phyloP scores from a whole-genome alignment of 2,113 vertebrate genomes.

The Perca fluviatilis region DNA sequence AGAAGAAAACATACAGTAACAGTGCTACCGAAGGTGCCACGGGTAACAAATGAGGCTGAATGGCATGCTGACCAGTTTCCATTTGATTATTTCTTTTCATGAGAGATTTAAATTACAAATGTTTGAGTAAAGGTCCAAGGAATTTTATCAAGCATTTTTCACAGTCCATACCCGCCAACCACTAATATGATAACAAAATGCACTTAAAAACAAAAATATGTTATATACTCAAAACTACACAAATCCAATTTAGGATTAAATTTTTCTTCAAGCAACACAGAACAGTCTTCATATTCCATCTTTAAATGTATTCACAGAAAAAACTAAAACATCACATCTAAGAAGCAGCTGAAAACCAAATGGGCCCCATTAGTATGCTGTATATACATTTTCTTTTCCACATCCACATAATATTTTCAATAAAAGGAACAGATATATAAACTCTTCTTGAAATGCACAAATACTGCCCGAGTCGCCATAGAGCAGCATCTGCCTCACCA shows the following conservation, averaged over 20 bases:
- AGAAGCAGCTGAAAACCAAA: constrained; percentile 10
- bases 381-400: neutral
- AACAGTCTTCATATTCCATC: neutral
- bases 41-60: neutral
- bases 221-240: neutral
- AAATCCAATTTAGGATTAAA: neutral
- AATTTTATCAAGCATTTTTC: neutral
- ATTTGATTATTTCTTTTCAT: neutral
- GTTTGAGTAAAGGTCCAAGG: neutral
- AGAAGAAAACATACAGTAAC: constrained; percentile 25
- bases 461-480: constrained; percentile 12
- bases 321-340: neutral
- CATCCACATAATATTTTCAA: neutral
- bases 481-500: constrained; percentile 51
- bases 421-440: constrained; percentile 22
- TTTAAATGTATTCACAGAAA: neutral
- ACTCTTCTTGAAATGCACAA: constrained; percentile 17
- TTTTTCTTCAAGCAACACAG: neutral
- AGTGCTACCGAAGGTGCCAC: neutral
- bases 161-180: neutral
- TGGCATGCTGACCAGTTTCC: constrained; percentile 9
- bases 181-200: neutral
- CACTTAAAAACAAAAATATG: neutral
- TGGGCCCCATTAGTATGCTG: constrained; percentile 14
- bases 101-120: neutral